A percentile compares a stretch with the other conserved stretches of the same genome.
Evolutionary conservation across 2,888 invertebrate genomes (phyloP).

Genomic region (Eupeodes luniger): DNA sequence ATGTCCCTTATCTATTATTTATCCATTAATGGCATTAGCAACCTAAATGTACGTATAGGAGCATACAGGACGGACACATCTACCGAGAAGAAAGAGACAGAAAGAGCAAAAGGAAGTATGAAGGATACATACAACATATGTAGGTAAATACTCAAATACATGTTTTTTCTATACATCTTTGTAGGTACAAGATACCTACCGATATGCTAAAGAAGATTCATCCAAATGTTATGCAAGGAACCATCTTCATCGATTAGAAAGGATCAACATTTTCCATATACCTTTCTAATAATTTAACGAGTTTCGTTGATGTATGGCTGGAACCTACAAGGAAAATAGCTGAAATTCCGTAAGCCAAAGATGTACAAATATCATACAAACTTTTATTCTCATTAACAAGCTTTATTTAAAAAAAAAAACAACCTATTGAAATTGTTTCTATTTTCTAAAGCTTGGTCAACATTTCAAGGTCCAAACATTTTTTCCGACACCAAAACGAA

Average conservation of each 20-base stretch:
- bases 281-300: not conserved
- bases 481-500: no score
- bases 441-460: no score
- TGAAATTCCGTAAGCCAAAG: not conserved
- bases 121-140: not conserved
- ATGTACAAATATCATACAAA: not conserved
- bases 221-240: not conserved
- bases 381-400: not conserved
- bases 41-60: conserved; percentile 26
- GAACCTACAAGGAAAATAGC: not conserved
- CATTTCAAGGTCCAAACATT: no score
- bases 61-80: no score
- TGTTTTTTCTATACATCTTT: not conserved
- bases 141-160: not conserved
- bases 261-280: conserved; percentile 3
- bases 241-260: conserved; percentile 9
- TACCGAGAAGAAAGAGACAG: not conserved
- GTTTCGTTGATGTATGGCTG: not conserved
- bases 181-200: not conserved
- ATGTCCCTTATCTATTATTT: conserved; percentile 74
- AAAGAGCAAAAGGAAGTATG: no score
- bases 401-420: not conserved
- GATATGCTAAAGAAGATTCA: not conserved
- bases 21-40: conserved; percentile 72
- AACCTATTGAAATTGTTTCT: not conserved